These are phyloP conservation scores for Therioaphis trifolii DNA, from an alignment of 2,888 invertebrate genomes.

Conservation along the genomic window DNA sequence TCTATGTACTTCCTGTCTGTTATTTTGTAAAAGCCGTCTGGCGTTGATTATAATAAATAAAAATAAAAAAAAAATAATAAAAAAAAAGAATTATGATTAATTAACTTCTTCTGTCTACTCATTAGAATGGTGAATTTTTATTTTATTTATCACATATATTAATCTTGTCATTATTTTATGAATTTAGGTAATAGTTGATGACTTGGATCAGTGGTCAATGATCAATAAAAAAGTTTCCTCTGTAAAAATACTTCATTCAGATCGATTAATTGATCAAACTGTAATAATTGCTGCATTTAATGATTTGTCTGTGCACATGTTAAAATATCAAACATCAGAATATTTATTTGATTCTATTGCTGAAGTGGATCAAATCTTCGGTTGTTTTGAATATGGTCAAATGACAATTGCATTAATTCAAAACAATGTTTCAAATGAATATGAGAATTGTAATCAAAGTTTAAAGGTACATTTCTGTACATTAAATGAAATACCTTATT, in stretches of 20 bases:
- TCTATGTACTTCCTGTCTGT: too few species aligned
- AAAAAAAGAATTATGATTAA: too few species aligned
- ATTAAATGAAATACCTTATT: too few species aligned
- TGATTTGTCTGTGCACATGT: constrained; percentile 30
- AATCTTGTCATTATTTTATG: neutral
- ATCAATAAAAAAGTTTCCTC: constrained; percentile 39
- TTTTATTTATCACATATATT: too few species aligned
- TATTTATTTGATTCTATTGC: constrained; percentile 18
- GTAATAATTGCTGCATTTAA: constrained; percentile 46
- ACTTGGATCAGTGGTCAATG: constrained; percentile 46
- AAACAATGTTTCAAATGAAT: neutral
- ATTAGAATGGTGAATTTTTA: too few species aligned
- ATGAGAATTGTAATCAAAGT: neutral
- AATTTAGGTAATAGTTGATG: constrained; percentile 41
- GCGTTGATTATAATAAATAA: too few species aligned
- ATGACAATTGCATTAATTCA: constrained; percentile 13
- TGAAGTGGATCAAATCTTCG: constrained; percentile 22
- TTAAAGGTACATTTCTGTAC: constrained; percentile 7
- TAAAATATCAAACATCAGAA: constrained; percentile 11
- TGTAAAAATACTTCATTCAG: constrained; percentile 16
- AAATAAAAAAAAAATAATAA: too few species aligned
- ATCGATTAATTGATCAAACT: constrained; percentile 1
- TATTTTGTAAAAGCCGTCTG: too few species aligned
- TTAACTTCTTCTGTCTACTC: too few species aligned
- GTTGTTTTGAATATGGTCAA: too few species aligned